Percentiles rank a stretch among this genome's conserved stretches.
Conservation (phyloP, 2,113 vertebrate genomes). For the Zeus faber region DNA sequence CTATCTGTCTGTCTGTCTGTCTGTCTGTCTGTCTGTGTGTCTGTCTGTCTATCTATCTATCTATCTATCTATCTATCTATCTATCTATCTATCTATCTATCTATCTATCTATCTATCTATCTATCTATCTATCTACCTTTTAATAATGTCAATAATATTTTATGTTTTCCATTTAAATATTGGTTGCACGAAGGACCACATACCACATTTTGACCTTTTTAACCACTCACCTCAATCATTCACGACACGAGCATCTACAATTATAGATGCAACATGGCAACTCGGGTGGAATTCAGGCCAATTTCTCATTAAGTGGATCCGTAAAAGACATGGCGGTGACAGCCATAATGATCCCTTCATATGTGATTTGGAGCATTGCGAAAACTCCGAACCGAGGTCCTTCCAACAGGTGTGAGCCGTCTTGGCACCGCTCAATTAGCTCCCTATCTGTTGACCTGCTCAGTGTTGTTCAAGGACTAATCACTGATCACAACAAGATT, state of each 20-base stretch:
- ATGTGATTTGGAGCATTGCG: slow-evolving; percentile 19
- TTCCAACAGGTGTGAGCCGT: slow-evolving; percentile 48
- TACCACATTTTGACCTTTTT: too few relatives aligned
- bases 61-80: neutral
- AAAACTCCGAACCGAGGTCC: slow-evolving; percentile 12
- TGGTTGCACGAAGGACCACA: too few relatives aligned
- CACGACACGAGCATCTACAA: too few relatives aligned
- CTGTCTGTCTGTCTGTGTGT: slow-evolving; percentile 33
- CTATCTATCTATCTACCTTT: neutral
- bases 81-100: neutral
- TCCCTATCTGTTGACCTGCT: slow-evolving; percentile 60
- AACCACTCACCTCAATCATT: too few relatives aligned
- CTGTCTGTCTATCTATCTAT: slow-evolving; percentile 16
- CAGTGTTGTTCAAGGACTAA: slow-evolving; percentile 60
- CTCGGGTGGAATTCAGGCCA: too few relatives aligned
- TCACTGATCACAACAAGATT: slow-evolving; percentile 69
- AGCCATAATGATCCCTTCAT: slow-evolving; percentile 4
- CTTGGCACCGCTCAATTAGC: slow-evolving; percentile 39
- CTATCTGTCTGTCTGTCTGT: slow-evolving; percentile 11
- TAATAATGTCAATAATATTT: too few relatives aligned
- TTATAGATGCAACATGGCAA: too few relatives aligned
- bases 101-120: neutral
- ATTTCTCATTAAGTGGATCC: slow-evolving; percentile 26
- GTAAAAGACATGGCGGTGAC: slow-evolving; percentile 20
- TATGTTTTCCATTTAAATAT: too few relatives aligned